Evolutionary conservation across 2,888 invertebrate species (phyloP).

Genomic region (Pocota personata): DNA sequence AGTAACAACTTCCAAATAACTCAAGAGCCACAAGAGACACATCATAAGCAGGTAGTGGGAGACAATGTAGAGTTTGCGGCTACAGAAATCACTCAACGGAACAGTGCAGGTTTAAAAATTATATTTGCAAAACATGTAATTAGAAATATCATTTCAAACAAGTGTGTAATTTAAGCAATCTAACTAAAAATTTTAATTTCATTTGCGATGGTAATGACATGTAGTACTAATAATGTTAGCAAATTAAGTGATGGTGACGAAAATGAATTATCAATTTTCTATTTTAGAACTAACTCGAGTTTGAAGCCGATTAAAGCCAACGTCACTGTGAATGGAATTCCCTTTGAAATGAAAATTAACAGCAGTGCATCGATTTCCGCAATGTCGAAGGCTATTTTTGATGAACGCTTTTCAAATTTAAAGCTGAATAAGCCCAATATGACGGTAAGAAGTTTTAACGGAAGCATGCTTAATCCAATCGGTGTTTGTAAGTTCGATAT

Average conservation of each 20-base stretch:
- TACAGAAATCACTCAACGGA: constrained; percentile 24
- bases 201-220: not conserved
- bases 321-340: too few species aligned
- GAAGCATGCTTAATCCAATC: constrained; percentile 7
- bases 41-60: not conserved
- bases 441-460: constrained; percentile 12
- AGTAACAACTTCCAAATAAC: not conserved
- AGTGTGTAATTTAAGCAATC: constrained; percentile 34
- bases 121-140: constrained; percentile 29
- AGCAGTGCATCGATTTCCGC: too few species aligned
- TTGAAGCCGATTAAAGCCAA: too few species aligned
- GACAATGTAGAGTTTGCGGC: constrained; percentile 16
- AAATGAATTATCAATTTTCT: constrained; percentile 35
- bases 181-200: constrained; percentile 24
- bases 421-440: constrained; percentile 11
- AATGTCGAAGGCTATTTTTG: constrained; percentile 26
- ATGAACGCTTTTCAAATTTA: constrained; percentile 24
- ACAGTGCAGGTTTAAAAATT: constrained; percentile 30
- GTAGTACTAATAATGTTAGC: not conserved
- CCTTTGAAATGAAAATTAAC: too few species aligned
- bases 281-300: constrained; percentile 35
- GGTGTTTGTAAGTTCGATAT: constrained; percentile 17
- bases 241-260: not conserved
- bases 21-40: too few species aligned
- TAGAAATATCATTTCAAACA: constrained; percentile 40